A percentile compares a stretch with the other conserved stretches of the same genome.
Conservation (phyloP, 2,113 vertebrate genomes). For the Patagioenas fasciata region DNA sequence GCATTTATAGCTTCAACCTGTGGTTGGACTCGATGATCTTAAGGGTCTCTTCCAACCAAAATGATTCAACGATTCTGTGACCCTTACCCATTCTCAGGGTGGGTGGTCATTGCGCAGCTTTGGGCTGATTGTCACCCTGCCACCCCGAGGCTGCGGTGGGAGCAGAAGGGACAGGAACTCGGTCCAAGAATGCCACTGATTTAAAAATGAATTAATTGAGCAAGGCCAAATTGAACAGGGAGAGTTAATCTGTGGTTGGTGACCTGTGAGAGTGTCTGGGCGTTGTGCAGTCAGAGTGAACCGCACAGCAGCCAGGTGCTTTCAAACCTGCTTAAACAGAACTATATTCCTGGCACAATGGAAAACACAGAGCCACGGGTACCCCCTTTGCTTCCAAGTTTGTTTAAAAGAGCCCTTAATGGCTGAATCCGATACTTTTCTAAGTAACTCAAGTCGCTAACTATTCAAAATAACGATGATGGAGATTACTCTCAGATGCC, state of each 20-base stretch:
- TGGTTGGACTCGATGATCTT: no score
- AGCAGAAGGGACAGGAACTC: neutral
- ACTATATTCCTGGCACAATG: neutral
- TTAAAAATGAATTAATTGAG: neutral
- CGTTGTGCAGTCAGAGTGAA: neutral
- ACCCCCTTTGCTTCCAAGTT: neutral
- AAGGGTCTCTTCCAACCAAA: no score
- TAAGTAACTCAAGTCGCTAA: neutral
- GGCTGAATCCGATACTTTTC: neutral
- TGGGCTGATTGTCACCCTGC: neutral
- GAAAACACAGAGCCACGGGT: neutral
- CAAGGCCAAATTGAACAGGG: neutral
- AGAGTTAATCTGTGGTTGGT: neutral
- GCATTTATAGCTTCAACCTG: neutral
- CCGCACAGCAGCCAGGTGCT: neutral
- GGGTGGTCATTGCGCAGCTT: rapidly evolving
- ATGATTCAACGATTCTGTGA: no score
- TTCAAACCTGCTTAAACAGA: neutral
- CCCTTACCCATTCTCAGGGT: rapidly evolving
- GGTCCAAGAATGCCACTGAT: neutral
- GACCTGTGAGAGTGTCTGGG: neutral
- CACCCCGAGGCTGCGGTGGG: neutral
- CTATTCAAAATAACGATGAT: neutral
- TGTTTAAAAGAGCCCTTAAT: neutral
- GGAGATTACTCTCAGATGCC: constrained; percentile 4